Evolutionary conservation across 2,797 vertebrate genomes (phyloP).

Genomic region (Semaprochilodus insignis): DNA sequence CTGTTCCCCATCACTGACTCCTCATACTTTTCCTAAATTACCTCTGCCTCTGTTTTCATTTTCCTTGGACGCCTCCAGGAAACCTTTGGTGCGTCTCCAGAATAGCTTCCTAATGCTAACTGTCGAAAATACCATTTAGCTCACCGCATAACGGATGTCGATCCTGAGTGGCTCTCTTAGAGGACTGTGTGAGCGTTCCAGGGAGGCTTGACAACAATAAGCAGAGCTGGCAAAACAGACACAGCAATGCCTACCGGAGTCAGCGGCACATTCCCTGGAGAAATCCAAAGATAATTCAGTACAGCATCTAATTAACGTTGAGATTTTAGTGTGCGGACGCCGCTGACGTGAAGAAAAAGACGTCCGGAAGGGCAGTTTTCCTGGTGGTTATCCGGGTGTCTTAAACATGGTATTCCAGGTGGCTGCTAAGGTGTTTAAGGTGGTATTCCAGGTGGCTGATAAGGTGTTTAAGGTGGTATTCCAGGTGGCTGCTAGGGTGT

Average conservation of each 20-base stretch:
- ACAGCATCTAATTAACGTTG: neutral
- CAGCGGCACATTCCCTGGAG: neutral
- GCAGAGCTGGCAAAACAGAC: neutral
- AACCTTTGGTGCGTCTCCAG: neutral
- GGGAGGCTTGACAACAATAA: neutral
- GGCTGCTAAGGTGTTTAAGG: too few relatives aligned
- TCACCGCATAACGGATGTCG: neutral
- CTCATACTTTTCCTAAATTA: slow-evolving; percentile 27
- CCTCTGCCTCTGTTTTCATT: slow-evolving; percentile 30
- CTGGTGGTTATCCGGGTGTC: too few relatives aligned
- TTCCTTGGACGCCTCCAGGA: slow-evolving; percentile 21
- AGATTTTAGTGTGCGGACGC: neutral
- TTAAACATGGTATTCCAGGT: too few relatives aligned
- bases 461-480: too few relatives aligned
- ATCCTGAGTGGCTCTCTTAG: neutral
- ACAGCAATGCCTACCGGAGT: neutral
- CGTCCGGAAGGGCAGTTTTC: too few relatives aligned
- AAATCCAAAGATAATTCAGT: neutral
- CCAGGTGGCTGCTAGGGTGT: too few relatives aligned
- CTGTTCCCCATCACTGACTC: slow-evolving; percentile 30
- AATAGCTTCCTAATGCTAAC: slow-evolving; percentile 20
- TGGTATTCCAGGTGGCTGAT: too few relatives aligned
- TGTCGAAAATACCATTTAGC: slow-evolving; percentile 16
- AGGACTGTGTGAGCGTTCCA: neutral
- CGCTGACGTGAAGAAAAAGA: neutral